Conservation (phyloP, 2,888 invertebrate species). For the Erebia epiphron region DNA sequence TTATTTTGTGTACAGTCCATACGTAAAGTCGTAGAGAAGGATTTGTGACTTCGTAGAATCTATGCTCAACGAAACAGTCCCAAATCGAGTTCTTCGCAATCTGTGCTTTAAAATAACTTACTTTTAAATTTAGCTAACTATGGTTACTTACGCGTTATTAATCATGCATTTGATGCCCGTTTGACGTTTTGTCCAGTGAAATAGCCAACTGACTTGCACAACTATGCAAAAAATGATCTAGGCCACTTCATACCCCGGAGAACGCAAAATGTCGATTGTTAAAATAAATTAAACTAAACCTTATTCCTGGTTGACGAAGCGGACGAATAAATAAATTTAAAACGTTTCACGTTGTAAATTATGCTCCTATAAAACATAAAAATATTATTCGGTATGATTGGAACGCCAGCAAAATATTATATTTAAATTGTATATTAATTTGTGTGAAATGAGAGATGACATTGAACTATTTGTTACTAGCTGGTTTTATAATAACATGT, state of each 20-base stretch:
- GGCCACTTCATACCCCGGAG: no score
- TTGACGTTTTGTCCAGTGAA: no score
- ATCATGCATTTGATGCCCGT: no score
- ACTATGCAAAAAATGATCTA: no score
- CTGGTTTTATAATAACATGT: background rate
- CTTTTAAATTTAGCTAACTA: no score
- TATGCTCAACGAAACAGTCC: background rate
- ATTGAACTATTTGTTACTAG: conserved; percentile 6
- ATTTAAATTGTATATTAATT: conserved; percentile 2
- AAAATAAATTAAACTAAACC: no score
- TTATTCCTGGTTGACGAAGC: no score
- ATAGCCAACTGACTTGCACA: no score
- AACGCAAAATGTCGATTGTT: no score
- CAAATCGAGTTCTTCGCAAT: no score
- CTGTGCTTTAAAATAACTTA: no score
- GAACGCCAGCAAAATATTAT: background rate
- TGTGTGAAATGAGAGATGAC: background rate
- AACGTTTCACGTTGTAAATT: background rate
- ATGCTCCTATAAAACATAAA: background rate
- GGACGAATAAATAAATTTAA: background rate
- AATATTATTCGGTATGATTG: background rate
- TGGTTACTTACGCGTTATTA: no score
- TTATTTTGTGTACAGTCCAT: conserved; percentile 20
- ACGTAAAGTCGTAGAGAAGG: background rate
- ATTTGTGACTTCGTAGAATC: background rate